These are phyloP conservation scores for Coregonus suidteri DNA, from an alignment of 2,797 vertebrate species.

Conservation along the genomic window DNA sequence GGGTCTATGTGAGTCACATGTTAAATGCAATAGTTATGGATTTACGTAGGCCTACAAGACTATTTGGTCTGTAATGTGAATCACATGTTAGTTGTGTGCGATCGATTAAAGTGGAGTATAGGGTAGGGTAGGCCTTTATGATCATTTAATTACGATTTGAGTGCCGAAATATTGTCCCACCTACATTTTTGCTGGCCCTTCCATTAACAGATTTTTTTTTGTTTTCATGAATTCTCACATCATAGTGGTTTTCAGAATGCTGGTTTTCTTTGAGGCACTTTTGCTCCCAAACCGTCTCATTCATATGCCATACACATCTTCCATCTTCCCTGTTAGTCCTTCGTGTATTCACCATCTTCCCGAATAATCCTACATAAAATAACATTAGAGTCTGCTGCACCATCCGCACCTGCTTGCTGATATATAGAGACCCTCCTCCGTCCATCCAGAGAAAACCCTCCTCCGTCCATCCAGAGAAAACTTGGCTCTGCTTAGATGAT, in stretches of 20 bases:
- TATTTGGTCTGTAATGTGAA: no score
- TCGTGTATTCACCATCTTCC: background rate
- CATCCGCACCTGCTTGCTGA: conserved; percentile 50
- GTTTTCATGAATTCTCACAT: conserved; percentile 37
- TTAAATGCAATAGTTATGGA: no score
- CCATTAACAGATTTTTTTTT: background rate
- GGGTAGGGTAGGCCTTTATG: no score
- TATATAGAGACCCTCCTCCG: conserved; percentile 32
- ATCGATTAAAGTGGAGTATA: no score
- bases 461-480: conserved; percentile 48
- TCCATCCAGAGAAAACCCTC: background rate
- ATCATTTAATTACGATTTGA: no score
- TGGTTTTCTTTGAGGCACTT: background rate
- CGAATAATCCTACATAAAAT: background rate
- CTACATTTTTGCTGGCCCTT: no score
- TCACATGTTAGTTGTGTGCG: no score
- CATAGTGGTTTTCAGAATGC: no score
- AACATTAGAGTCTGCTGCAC: background rate
- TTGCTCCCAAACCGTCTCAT: background rate
- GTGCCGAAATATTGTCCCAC: no score
- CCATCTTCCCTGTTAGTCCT: background rate
- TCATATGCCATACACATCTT: background rate
- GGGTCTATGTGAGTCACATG: no score
- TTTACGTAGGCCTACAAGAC: no score
- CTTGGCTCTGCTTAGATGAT: conserved; percentile 76